Conservation (phyloP, 2,113 vertebrate species). For the Jaculus jaculus region DNA sequence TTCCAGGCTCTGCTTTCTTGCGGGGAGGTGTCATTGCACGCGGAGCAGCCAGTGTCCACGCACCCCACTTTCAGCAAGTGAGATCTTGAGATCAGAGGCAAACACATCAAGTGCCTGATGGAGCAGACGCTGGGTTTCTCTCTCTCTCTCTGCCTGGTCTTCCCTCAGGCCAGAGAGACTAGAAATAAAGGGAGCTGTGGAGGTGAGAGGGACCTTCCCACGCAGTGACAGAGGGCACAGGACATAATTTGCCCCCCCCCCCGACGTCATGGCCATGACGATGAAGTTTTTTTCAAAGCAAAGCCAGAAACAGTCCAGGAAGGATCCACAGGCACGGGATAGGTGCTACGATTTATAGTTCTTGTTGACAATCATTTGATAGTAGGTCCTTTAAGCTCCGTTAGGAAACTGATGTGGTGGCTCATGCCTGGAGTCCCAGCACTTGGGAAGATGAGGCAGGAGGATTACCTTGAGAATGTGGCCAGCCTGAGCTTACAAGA, state of each 20-base stretch:
- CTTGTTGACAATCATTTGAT: background rate
- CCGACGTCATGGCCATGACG: background rate
- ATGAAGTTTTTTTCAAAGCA: background rate
- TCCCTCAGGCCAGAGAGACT: background rate
- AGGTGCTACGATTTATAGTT: background rate
- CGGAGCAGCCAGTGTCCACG: background rate
- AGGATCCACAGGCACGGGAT: background rate
- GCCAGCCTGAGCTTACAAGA: background rate
- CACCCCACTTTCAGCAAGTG: background rate
- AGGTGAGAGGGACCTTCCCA: background rate
- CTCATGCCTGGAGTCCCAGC: background rate
- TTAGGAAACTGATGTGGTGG: background rate
- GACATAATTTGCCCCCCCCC: background rate
- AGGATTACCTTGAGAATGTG: background rate
- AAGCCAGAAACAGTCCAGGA: background rate
- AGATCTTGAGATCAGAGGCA: background rate
- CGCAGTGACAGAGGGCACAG: background rate
- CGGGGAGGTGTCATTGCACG: background rate
- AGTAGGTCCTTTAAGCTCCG: background rate
- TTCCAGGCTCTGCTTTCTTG: background rate
- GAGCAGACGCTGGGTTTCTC: fast-evolving
- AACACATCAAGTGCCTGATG: background rate
- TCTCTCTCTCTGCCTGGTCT: background rate
- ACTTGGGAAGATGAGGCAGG: background rate
- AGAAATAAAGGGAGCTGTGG: background rate